Conservation (phyloP, 2,113 vertebrate species). For the Lepus timidus region DNA sequence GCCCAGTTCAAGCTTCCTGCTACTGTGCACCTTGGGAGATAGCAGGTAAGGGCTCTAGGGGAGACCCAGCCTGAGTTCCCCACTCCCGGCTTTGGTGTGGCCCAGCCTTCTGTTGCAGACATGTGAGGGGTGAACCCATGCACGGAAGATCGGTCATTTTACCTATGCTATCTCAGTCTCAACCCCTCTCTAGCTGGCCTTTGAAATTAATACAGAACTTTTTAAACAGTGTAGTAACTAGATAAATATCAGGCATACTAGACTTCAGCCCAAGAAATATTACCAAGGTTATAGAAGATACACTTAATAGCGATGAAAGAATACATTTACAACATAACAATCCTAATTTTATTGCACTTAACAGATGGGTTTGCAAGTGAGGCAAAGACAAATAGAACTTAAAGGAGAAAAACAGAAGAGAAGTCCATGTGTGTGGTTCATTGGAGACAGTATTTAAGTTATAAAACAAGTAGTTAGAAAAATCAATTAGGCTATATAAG, state of each 20-base stretch:
- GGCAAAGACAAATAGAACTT: not conserved
- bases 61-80: no score
- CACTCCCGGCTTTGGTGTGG: no score
- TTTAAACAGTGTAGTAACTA: not conserved
- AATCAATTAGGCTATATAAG: not conserved
- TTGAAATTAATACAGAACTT: not conserved
- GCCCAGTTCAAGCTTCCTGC: no score
- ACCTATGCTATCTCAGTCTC: not conserved
- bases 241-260: conserved; percentile 8
- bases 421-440: not conserved
- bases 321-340: not conserved
- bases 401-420: not conserved
- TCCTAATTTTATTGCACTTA: not conserved
- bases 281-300: not conserved
- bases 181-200: no score
- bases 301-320: not conserved
- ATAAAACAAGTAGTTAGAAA: not conserved
- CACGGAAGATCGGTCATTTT: no score
- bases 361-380: not conserved
- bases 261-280: not conserved
- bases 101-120: no score
- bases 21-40: no score
- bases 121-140: no score
- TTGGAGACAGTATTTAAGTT: not conserved
- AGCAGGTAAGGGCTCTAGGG: no score